These are phyloP conservation scores for Ctena decussata DNA, from an alignment of 2,888 invertebrate genomes.

Conservation along the genomic window DNA sequence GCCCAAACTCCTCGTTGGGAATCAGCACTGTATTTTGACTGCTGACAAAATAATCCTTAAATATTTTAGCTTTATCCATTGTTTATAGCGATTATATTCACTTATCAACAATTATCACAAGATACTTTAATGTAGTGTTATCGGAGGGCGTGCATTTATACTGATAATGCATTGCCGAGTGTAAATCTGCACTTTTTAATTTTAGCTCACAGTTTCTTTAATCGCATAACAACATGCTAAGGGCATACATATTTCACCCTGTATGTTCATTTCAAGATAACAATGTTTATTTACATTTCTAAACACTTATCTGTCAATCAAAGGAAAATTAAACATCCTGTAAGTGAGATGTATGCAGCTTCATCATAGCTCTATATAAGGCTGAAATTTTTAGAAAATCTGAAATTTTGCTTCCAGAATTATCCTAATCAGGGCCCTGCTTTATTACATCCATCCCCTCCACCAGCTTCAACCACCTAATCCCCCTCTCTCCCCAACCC, in stretches of 20 bases:
- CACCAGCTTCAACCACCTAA: too few relatives aligned
- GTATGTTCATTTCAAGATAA: not conserved
- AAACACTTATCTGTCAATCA: not conserved
- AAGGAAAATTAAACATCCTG: not conserved
- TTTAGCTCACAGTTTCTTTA: too few relatives aligned
- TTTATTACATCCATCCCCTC: too few relatives aligned
- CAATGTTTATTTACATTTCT: constrained; percentile 4
- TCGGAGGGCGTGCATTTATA: not conserved
- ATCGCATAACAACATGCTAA: too few relatives aligned
- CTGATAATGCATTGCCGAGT: too few relatives aligned
- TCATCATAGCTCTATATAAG: too few relatives aligned
- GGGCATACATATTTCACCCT: too few relatives aligned
- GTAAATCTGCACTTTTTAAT: not conserved
- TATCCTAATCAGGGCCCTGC: too few relatives aligned
- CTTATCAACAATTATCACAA: not conserved
- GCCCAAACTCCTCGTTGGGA: constrained; percentile 81
- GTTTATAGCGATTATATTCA: constrained; percentile 15
- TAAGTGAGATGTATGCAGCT: not conserved
- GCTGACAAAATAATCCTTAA: constrained; percentile 78
- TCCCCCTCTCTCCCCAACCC: too few relatives aligned
- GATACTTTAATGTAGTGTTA: not conserved
- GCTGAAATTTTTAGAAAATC: too few relatives aligned
- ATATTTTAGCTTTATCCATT: constrained; percentile 67
- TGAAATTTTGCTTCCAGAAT: too few relatives aligned
- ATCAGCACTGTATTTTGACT: constrained; percentile 78